A percentile compares a stretch with the other conserved stretches of the same genome.
These are phyloP conservation scores for Ischnura elegans DNA, from an alignment of 2,888 invertebrate species.

Conservation along the genomic window DNA sequence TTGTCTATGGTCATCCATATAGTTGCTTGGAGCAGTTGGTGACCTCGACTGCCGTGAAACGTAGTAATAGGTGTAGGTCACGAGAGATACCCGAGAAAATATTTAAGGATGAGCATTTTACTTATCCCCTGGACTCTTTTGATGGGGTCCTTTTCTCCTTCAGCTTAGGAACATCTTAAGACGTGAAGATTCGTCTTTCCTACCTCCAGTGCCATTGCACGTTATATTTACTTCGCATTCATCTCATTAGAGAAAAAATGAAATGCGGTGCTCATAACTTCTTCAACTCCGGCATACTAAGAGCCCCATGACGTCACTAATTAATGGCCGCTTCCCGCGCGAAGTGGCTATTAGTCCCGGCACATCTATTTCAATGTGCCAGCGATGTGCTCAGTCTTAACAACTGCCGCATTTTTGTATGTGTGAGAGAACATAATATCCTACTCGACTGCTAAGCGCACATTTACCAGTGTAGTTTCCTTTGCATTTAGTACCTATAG, in stretches of 20 bases:
- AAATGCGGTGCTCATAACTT: background rate
- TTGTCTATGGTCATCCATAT: background rate
- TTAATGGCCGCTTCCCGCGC: background rate
- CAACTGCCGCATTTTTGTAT: background rate
- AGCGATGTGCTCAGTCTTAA: background rate
- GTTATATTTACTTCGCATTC: background rate
- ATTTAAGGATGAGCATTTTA: background rate
- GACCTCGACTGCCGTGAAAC: background rate
- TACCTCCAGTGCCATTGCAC: background rate
- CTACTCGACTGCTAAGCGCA: background rate
- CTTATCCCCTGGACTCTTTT: background rate
- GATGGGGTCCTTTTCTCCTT: background rate
- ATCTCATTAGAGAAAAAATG: background rate
- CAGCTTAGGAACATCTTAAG: background rate
- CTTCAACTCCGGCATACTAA: background rate
- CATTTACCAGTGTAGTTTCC: background rate
- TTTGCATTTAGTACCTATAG: background rate
- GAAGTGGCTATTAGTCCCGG: slow-evolving; percentile 21
- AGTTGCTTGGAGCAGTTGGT: background rate
- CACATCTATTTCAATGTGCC: background rate
- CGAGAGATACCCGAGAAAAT: background rate
- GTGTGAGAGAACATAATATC: background rate
- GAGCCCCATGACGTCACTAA: slow-evolving; percentile 1
- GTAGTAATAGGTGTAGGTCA: background rate
- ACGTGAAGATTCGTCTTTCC: background rate